Conservation (phyloP, 92 coral and sea anemone species). For the Heteractis magnifica region DNA sequence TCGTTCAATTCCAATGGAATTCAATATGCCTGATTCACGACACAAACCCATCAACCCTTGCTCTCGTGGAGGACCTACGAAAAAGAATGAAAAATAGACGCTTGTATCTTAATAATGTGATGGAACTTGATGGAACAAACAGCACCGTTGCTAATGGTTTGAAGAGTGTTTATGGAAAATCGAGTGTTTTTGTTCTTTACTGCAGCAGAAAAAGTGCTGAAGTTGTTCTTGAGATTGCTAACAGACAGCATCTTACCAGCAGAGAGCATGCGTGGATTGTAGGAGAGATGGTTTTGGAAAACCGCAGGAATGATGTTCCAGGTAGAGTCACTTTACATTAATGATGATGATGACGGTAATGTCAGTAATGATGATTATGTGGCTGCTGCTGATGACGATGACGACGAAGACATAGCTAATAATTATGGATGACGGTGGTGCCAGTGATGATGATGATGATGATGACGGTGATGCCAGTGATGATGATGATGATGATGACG, state of each 20-base stretch:
- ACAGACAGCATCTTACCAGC: constrained; percentile 22
- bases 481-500: background rate
- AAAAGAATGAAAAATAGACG: background rate
- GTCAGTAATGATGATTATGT: background rate
- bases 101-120: constrained; percentile 1
- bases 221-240: constrained; percentile 33
- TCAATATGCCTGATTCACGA: constrained; percentile 35
- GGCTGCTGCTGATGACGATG: background rate
- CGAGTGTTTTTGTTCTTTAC: constrained; percentile 31
- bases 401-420: background rate
- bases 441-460: background rate
- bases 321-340: background rate
- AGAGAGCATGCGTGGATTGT: constrained; percentile 50
- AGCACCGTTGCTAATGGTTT: constrained; percentile 11
- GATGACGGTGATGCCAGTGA: background rate
- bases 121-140: constrained; percentile 12
- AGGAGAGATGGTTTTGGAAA: constrained; percentile 31
- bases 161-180: constrained; percentile 11
- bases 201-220: constrained; percentile 16
- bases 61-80: constrained; percentile 23
- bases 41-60: background rate
- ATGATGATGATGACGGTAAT: background rate
- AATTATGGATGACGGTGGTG: background rate
- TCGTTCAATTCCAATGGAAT: constrained; percentile 35
- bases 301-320: constrained; percentile 20